Evolutionary conservation across 2,113 vertebrate species (phyloP).

Genomic region (Castor canadensis): DNA sequence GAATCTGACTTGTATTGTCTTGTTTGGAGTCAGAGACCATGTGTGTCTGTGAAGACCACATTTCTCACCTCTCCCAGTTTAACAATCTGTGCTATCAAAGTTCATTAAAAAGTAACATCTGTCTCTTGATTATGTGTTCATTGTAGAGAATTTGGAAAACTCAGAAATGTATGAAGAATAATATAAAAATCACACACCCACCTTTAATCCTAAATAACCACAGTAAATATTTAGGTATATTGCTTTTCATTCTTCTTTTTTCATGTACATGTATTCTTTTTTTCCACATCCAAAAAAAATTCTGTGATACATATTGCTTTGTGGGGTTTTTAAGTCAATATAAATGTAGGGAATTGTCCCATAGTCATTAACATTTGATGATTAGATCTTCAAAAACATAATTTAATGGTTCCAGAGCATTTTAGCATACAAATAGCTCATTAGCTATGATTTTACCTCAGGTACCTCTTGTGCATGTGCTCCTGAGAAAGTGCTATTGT

Average conservation of each 20-base stretch:
- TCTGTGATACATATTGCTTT: not conserved
- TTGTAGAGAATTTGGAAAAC: not conserved
- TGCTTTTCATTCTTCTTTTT: not conserved
- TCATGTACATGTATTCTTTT: not conserved
- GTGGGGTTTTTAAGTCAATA: not conserved
- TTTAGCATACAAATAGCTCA: not conserved
- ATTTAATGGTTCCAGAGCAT: not conserved
- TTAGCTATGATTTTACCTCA: not conserved
- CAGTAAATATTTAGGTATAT: not conserved
- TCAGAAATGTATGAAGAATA: not conserved
- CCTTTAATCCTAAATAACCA: not conserved
- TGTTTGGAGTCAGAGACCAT: not conserved
- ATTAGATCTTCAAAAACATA: not conserved
- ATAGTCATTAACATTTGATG: not conserved
- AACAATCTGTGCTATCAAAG: not conserved
- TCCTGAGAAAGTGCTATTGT: not conserved
- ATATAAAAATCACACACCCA: not conserved
- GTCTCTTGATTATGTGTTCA: not conserved
- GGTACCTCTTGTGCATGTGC: not conserved
- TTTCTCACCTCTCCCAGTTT: not conserved
- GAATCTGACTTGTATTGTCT: not conserved
- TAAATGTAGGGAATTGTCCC: not conserved
- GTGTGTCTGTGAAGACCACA: not conserved
- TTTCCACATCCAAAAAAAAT: not conserved
- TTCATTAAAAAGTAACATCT: not conserved